Conservation (phyloP, 2,888 invertebrate species). For the Drosophila differens region DNA sequence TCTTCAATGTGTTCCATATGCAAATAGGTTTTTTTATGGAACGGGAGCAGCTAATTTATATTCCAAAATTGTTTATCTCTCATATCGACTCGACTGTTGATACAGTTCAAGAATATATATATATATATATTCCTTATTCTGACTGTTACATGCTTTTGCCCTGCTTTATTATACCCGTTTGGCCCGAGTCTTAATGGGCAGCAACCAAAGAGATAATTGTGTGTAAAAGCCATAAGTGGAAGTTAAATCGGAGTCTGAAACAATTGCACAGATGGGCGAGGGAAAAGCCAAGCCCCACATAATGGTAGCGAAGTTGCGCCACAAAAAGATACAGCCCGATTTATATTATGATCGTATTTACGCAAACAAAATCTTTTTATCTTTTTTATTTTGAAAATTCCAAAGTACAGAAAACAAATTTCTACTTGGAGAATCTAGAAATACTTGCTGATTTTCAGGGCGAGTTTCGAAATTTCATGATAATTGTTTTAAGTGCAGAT, state of each 20-base stretch:
- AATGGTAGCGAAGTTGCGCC: neutral
- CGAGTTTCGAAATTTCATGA: neutral
- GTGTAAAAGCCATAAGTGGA: no score
- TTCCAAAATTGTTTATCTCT: neutral
- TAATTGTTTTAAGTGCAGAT: neutral
- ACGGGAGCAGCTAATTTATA: neutral
- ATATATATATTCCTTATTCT: neutral
- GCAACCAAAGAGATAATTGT: neutral
- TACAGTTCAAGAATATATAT: neutral
- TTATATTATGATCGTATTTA: neutral
- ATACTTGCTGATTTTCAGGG: neutral
- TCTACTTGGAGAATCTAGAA: neutral
- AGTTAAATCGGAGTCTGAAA: neutral
- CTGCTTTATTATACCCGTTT: neutral
- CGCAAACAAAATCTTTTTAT: neutral
- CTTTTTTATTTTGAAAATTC: neutral
- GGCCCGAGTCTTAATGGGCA: neutral
- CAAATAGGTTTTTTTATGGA: neutral
- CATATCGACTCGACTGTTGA: neutral
- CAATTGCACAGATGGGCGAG: neutral
- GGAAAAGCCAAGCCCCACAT: neutral
- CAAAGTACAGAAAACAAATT: neutral
- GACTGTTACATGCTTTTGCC: no score
- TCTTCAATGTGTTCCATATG: no score
- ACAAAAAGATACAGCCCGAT: neutral